Evolutionary conservation across 2,113 vertebrate genomes (phyloP).

Genomic region (Corydoras maculifer): DNA sequence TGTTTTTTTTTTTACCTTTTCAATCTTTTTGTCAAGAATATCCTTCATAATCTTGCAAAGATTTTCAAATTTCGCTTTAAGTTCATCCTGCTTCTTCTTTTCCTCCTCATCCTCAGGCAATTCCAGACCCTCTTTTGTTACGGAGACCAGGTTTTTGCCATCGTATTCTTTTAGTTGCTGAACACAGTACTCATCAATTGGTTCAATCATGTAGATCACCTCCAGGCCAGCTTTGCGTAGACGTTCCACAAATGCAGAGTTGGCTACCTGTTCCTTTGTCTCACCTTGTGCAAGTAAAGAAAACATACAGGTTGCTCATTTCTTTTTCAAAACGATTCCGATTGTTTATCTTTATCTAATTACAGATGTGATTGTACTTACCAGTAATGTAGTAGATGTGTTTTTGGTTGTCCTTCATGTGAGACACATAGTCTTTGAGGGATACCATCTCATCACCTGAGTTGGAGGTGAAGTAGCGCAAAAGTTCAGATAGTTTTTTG

Average conservation of each 20-base stretch:
- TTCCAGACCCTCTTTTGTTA: slow-evolving; percentile 75
- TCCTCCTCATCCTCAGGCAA: slow-evolving; percentile 72
- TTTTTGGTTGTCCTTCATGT: slow-evolving; percentile 97
- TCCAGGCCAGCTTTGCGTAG: slow-evolving; percentile 70
- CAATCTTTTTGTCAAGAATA: slow-evolving; percentile 75
- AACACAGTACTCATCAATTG: slow-evolving; percentile 75
- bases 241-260: slow-evolving; percentile 74
- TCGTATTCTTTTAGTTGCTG: slow-evolving; percentile 76
- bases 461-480: slow-evolving; percentile 87
- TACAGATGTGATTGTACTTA: slow-evolving; percentile 38
- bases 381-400: slow-evolving; percentile 97
- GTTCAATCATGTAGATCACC: slow-evolving; percentile 77
- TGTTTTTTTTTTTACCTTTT: slow-evolving; percentile 58
- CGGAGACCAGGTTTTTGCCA: slow-evolving; percentile 70
- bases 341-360: not conserved
- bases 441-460: slow-evolving; percentile 95
- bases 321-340: not conserved
- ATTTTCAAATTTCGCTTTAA: slow-evolving; percentile 68
- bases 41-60: slow-evolving; percentile 79
- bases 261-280: slow-evolving; percentile 73
- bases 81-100: slow-evolving; percentile 70
- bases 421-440: slow-evolving; percentile 88
- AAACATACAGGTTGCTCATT: slow-evolving; percentile 2
- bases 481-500: slow-evolving; percentile 86
- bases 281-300: slow-evolving; percentile 54